Evolutionary conservation across 2,888 invertebrate genomes (phyloP).

Genomic region (Dryomyza anilis): DNA sequence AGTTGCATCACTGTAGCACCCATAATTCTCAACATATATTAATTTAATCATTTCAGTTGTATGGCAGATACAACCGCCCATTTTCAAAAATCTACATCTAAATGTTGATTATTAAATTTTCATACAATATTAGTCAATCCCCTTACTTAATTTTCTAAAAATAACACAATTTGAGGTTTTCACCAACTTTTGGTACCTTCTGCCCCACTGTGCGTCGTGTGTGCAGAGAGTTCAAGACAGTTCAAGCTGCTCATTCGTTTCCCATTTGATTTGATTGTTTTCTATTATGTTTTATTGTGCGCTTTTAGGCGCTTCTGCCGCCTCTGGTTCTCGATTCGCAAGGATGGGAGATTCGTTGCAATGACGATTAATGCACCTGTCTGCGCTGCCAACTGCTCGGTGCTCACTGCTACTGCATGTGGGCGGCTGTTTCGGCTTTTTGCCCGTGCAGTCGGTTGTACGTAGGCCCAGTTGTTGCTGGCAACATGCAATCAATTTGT

Average conservation of each 20-base stretch:
- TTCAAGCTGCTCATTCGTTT: constrained; percentile 19
- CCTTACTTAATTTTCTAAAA: no score
- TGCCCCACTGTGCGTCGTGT: no score
- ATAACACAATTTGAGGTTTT: no score
- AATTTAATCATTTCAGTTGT: no score
- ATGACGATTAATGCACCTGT: constrained; percentile 30
- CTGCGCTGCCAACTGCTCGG: not conserved
- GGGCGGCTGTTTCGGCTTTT: no score
- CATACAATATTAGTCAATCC: no score
- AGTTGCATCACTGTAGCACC: no score
- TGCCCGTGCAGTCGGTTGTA: not conserved
- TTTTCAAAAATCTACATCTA: no score
- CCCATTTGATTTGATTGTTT: constrained; percentile 26
- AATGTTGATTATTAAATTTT: no score
- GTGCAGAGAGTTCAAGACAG: constrained; percentile 30
- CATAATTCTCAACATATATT: no score
- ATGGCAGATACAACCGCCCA: no score
- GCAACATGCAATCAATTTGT: constrained; percentile 47
- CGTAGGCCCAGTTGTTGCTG: constrained; percentile 24
- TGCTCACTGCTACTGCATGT: not conserved
- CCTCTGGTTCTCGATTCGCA: not conserved
- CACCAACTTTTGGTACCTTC: no score
- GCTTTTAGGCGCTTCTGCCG: not conserved
- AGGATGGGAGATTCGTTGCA: not conserved
- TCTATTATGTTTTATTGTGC: constrained; percentile 27